Evolutionary conservation across 2,888 invertebrate species (phyloP).

Genomic region (Pheosia tremula): DNA sequence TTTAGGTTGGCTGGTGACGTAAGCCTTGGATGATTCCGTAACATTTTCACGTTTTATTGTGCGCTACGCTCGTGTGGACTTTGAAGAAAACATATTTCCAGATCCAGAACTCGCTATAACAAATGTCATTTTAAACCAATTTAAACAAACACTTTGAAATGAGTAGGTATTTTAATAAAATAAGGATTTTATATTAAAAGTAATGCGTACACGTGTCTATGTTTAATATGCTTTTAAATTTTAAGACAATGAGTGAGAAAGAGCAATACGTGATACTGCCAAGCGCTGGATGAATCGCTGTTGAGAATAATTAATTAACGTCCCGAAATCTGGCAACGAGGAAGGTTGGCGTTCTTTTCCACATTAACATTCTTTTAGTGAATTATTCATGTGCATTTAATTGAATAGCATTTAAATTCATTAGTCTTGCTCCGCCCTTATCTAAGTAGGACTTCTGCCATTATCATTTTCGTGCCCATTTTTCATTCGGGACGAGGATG

Average conservation of each 20-base stretch:
- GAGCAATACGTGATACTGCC: conserved; percentile 21
- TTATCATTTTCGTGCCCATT: conserved; percentile 42
- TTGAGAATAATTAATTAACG: conserved; percentile 69
- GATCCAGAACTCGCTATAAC: too few relatives aligned
- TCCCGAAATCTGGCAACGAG: conserved; percentile 59
- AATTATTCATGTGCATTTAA: conserved; percentile 81
- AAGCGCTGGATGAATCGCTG: conserved; percentile 36
- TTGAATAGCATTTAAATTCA: conserved; percentile 80
- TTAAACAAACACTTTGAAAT: too few relatives aligned
- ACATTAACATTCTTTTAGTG: conserved; percentile 72
- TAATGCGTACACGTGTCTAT: neutral
- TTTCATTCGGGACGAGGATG: conserved; percentile 28
- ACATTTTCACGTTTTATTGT: too few relatives aligned
- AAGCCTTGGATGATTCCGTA: neutral
- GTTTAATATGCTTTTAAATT: conserved; percentile 15
- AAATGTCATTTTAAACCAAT: too few relatives aligned
- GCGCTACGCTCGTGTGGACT: too few relatives aligned
- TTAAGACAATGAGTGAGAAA: conserved; percentile 32
- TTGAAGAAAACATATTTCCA: too few relatives aligned
- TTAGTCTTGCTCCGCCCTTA: conserved; percentile 55
- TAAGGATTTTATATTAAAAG: too few relatives aligned
- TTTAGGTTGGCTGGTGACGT: neutral
- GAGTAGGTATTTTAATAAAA: too few relatives aligned
- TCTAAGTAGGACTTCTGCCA: conserved; percentile 36
- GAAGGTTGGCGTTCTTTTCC: conserved; percentile 69